Evolutionary conservation across 2,888 invertebrate genomes (phyloP).

Genomic region (Agrypnus murinus): DNA sequence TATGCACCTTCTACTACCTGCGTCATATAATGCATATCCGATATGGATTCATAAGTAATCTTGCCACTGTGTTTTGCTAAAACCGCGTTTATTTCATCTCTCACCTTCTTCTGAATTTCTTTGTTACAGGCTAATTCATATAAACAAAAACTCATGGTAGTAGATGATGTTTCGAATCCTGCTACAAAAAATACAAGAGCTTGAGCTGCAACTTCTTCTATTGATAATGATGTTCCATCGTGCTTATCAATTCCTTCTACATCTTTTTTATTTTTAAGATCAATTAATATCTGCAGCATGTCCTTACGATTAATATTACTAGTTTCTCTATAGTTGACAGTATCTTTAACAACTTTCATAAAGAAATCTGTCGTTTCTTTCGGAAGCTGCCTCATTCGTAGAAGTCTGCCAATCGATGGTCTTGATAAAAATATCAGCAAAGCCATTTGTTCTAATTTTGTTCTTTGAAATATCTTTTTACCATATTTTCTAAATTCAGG

Average conservation of each 20-base stretch:
- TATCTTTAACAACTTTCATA: constrained; percentile 67
- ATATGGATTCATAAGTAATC: constrained; percentile 71
- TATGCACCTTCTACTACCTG: constrained; percentile 67
- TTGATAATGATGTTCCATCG: constrained; percentile 5
- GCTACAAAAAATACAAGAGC: constrained; percentile 62
- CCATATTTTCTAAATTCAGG: constrained; percentile 70
- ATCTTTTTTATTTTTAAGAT: constrained; percentile 64
- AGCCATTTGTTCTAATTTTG: constrained; percentile 36
- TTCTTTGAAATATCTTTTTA: constrained; percentile 45
- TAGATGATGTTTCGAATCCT: constrained; percentile 68
- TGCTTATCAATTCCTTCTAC: background rate
- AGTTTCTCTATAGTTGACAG: constrained; percentile 70
- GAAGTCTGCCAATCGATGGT: constrained; percentile 53
- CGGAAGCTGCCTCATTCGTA: constrained; percentile 56
- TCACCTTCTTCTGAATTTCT: constrained; percentile 69
- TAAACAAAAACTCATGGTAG: constrained; percentile 69
- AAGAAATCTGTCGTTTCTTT: constrained; percentile 69
- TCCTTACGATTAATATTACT: constrained; percentile 72
- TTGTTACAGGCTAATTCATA: constrained; percentile 72
- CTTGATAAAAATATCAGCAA: constrained; percentile 41
- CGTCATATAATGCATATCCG: constrained; percentile 72
- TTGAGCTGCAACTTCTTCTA: constrained; percentile 57
- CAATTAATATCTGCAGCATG: constrained; percentile 73
- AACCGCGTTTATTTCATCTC: constrained; percentile 69
- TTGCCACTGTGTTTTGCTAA: constrained; percentile 66